Conservation (phyloP, 2,888 invertebrate genomes). For the Itoplectis maculator region DNA sequence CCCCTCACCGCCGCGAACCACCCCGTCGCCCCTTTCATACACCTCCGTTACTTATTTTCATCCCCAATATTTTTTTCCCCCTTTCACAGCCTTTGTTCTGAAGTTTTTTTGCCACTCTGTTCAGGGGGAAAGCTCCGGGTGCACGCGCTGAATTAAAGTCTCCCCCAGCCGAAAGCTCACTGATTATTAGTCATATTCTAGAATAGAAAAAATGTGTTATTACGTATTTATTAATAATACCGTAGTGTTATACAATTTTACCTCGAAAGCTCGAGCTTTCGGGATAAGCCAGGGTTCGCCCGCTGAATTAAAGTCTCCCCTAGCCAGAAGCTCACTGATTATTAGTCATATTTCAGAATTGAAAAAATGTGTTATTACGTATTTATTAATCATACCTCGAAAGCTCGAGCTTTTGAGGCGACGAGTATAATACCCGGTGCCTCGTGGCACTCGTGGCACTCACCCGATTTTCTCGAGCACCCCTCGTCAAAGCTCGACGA, state of each 20-base stretch:
- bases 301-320: too few species aligned
- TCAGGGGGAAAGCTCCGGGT: background rate
- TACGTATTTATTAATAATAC: background rate
- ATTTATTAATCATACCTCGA: too few species aligned
- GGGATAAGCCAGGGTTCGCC: too few species aligned
- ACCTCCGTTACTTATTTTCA: constrained; percentile 28
- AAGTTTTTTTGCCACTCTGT: constrained; percentile 21
- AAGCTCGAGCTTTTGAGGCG: background rate
- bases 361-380: too few species aligned
- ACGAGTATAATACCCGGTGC: background rate
- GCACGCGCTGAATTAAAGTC: background rate
- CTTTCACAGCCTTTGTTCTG: constrained; percentile 18
- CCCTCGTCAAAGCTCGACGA: constrained; percentile 37
- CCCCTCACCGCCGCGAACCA: background rate
- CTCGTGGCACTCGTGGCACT: background rate
- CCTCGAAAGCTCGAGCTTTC: background rate
- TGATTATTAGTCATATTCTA: too few species aligned
- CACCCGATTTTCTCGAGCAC: constrained; percentile 21
- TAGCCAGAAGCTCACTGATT: too few species aligned
- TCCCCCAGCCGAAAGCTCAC: too few species aligned
- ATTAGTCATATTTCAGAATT: too few species aligned
- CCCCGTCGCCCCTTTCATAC: background rate
- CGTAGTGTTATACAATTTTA: too few species aligned
- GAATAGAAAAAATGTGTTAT: too few species aligned
- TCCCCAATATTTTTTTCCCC: constrained; percentile 35